Evolutionary conservation across 2,113 vertebrate genomes (phyloP), one percentile per base, ranked within the genome.

Genomic region (Vimba vimba): DNA sequence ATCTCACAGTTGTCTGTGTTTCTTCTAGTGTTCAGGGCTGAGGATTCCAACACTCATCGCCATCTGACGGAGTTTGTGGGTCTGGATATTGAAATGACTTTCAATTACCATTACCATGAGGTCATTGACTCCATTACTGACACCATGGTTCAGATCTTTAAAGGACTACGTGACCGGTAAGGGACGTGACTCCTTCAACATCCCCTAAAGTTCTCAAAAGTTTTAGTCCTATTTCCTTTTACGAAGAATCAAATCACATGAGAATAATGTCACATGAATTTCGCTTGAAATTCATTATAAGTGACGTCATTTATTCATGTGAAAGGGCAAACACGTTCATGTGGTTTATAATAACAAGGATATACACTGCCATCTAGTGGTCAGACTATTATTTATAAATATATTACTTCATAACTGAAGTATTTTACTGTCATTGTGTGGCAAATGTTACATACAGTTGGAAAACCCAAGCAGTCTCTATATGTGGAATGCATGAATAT

Each of bases 51-150:
- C 94, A 99, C 98, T 60, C 98, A 99, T 86, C 97, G 98, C 85
- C 98, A 99, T 91, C 89, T 99, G 91, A 99, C 98, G 2, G 98
- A 99, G 93, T 99, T 99, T 93, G 98, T 99, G 92, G 98, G 98
- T 83, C 95, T 99, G 95, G 98, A 99, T 95, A 99, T 99, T 89
- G 98, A 99, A 95, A 97, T 99, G 97, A 95, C 97, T 77, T 99
- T 99, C 93, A 97, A 95, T 94, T 99, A 99, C 90, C 98, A 99
- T 92, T 99, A 99, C 92, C 97, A 99, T 69, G 98, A 99, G 92
- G 98, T 99, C 88, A 94, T 99, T 11, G 97, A 98, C 91, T 97
- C 97, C 87, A 99, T 99, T 94, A 97, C 97, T 36, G 96, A 98
- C 89, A 98, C 97, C 84, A 95, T 99, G 96, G 98, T 99, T 81